Base-by-base conservation (phyloP, 2,113 vertebrate species). In the Acinonyx jubatus region DNA sequence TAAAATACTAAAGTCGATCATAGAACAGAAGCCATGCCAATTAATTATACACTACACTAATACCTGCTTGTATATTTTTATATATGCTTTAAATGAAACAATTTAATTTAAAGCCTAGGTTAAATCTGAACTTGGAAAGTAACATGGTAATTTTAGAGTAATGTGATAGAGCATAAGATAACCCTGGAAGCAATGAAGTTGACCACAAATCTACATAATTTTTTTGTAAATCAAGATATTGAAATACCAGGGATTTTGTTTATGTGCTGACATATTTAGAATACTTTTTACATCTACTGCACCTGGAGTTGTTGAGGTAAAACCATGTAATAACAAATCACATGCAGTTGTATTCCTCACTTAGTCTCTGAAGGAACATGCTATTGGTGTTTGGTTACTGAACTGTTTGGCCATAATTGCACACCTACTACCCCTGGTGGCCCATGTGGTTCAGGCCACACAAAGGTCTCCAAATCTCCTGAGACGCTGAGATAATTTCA, bases 111-210 rank as follows among this genome's bases (percentile, higher is more conserved):
- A 98, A 89, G 45, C 55, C 69, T 89, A 87, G 25, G 16, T 97
- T 95, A 83, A 96, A 97, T 79, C 48, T 94, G 31, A 95, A 87
- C 45, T 80, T 74, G 50, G 55, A 94, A 97, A 76, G 68, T 95
- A 89, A 38, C 21, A 31, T 81, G 36, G 3, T 96, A 81, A 83
- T 78, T 92, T 90, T 15, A 69, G 48, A 92, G 50, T 48, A 80
- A 68, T 50, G 27, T 45, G 19, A 0, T 33, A 63, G 23, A 85
- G 55, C 21, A n/a, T 82, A 88, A 68, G 50, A 12, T 92, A 71
- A 71, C n/a, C 52, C 31, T 83, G 12, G 84, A 92, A 84, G n/a
- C 71, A 80, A 79, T 97, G 25, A 73, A 38, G 45, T 71, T 95
- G 89, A 55, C 76, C 63, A 79, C 84, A 71, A 68, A 74, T 88